Evolutionary conservation across 2,113 vertebrate genomes (phyloP), one percentile per base, ranked within the genome.

Genomic region (Apus apus): DNA sequence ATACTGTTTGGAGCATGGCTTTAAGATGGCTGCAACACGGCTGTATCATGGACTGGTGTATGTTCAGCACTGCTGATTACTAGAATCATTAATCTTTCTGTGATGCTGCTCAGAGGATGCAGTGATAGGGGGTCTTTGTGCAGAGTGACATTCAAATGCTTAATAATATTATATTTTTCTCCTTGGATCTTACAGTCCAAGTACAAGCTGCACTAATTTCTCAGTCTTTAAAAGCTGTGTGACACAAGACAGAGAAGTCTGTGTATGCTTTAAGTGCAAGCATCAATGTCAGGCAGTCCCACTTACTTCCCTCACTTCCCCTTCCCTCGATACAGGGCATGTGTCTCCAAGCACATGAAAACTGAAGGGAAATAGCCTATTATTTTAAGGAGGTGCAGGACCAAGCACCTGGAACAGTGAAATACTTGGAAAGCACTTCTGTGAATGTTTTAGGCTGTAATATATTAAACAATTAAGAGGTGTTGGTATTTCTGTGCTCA

Each of bases 401-500:
- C 75, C 38, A 80, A 95, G 67, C 95, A 96, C 94, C 94, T 96
- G 96, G 90, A 96, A 89, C 72, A 78, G 88, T 93, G 91, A 94
- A 96, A 92, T 87, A 95, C 93, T 94, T 96, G 87, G 76, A 94
- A 93, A 92, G 73, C 66, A 90, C 30, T 92, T 77, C 74, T 93
- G 72, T 93, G 95, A 95, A 94, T 92, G 43, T 91, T 96, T 89
- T 85, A 84, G 77, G 73, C 83, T 83, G 58, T 57, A 92, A 92
- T 90, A 82, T 85, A 86, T 94, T 96, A 96, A 95, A 90, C 92
- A 96, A 94, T 93, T 94, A 96, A 74, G 76, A 96, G 84, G 91
- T 94, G 85, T 90, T 96, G 91, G 87, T 91, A 95, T 93, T 97
- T 96, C 83, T 95, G 73, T 78, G 93, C 91, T 94, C 2, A 6